A percentile compares a stretch with the other conserved stretches of the same genome.
phyloP scores from a whole-genome alignment of 2,888 invertebrate species.

The Oasisia sp. region DNA sequence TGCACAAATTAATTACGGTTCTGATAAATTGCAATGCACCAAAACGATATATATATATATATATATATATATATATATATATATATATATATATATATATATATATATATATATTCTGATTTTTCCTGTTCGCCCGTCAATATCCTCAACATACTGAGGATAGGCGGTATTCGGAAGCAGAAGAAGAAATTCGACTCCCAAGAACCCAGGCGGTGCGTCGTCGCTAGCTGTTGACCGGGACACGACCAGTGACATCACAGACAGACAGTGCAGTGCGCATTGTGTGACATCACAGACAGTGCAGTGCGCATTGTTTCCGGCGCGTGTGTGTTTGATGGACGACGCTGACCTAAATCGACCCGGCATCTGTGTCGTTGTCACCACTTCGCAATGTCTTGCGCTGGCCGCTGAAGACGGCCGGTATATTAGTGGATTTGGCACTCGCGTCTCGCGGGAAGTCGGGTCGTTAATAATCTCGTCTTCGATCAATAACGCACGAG shows the following conservation, averaged over 20 bases:
- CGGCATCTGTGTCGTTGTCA: conserved; percentile 12
- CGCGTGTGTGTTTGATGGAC: neutral
- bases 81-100: too few species aligned
- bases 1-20: too few species aligned
- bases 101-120: too few species aligned
- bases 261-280: neutral
- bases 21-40: too few species aligned
- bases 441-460: neutral
- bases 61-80: too few species aligned
- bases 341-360: neutral
- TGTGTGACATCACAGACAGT: neutral
- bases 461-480: conserved; percentile 6
- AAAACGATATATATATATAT: too few species aligned
- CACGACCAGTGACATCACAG: neutral
- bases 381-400: neutral
- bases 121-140: too few species aligned
- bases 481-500: neutral
- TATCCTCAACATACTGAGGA: too few species aligned
- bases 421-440: conserved; percentile 13
- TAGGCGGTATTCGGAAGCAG: too few species aligned
- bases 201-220: neutral
- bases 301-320: neutral
- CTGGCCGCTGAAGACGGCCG: neutral
- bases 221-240: neutral
- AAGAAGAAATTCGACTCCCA: neutral